Percentiles rank a stretch among this genome's conserved stretches.
Conservation (phyloP, 2,113 vertebrate genomes). For the Rhea americana region DNA sequence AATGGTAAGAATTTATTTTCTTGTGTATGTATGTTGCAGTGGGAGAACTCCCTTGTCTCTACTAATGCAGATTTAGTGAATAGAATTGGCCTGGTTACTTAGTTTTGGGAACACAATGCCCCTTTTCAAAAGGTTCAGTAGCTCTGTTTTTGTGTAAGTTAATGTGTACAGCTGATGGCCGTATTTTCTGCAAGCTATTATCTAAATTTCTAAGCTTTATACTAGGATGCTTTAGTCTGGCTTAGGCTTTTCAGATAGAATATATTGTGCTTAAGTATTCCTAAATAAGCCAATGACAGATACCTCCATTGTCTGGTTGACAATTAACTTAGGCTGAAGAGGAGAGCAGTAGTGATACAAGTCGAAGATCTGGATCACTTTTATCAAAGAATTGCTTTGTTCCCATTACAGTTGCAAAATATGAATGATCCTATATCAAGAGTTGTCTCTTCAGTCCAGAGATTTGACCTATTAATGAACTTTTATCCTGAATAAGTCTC, state of each 20-base stretch:
- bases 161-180: background rate
- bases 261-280: background rate
- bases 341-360: background rate
- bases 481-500: constrained; percentile 40
- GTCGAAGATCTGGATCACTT: background rate
- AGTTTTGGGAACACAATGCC: background rate
- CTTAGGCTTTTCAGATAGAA: constrained; percentile 1
- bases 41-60: background rate
- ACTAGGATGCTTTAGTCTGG: constrained; percentile 10
- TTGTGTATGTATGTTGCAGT: background rate
- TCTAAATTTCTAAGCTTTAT: constrained; percentile 5
- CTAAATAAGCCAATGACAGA: constrained; percentile 35
- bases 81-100: background rate
- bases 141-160: constrained; percentile 8
- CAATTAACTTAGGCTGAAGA: constrained; percentile 25
- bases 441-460: constrained; percentile 44
- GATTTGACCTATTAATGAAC: constrained; percentile 36
- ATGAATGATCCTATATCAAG: constrained; percentile 3
- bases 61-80: background rate
- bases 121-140: background rate
- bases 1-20: background rate
- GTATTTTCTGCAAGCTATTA: constrained; percentile 24
- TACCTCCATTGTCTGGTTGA: constrained; percentile 6
- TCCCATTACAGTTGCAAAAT: constrained; percentile 24
- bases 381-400: background rate